Evolutionary conservation across 2,797 vertebrate species (phyloP).

Genomic region (Varecia variegata): DNA sequence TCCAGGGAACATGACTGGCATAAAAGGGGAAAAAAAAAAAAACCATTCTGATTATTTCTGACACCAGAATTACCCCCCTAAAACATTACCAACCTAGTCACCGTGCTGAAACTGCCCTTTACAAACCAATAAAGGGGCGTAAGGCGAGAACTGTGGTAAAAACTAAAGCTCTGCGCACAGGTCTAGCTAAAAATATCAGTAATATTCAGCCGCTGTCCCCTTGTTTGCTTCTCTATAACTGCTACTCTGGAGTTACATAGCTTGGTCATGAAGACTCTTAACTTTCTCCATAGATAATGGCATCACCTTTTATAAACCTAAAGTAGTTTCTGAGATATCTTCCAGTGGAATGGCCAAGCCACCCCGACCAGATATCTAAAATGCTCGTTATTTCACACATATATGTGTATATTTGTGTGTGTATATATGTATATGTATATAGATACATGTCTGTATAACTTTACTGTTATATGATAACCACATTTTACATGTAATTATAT

Average conservation of each 20-base stretch:
- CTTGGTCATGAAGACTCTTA: too few relatives aligned
- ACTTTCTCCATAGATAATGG: too few relatives aligned
- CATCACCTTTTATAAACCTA: neutral
- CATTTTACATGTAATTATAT: neutral
- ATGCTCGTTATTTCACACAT: neutral
- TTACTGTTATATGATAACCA: neutral
- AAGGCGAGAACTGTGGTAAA: too few relatives aligned
- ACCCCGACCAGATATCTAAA: neutral
- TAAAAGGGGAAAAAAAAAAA: neutral
- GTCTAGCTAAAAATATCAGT: too few relatives aligned
- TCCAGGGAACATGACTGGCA: neutral
- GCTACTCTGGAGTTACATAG: too few relatives aligned
- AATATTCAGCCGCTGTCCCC: too few relatives aligned
- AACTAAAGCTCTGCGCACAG: too few relatives aligned
- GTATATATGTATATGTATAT: neutral
- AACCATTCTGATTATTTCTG: neutral
- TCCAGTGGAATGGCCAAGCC: too few relatives aligned
- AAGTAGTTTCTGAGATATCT: too few relatives aligned
- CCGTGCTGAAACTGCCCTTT: too few relatives aligned
- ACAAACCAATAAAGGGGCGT: too few relatives aligned
- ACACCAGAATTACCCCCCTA: neutral
- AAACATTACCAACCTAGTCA: neutral
- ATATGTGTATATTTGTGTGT: neutral
- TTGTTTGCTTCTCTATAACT: too few relatives aligned
- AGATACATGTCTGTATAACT: neutral